Conservation (phyloP, 2,113 vertebrate species). For the Microtus ochrogaster region DNA sequence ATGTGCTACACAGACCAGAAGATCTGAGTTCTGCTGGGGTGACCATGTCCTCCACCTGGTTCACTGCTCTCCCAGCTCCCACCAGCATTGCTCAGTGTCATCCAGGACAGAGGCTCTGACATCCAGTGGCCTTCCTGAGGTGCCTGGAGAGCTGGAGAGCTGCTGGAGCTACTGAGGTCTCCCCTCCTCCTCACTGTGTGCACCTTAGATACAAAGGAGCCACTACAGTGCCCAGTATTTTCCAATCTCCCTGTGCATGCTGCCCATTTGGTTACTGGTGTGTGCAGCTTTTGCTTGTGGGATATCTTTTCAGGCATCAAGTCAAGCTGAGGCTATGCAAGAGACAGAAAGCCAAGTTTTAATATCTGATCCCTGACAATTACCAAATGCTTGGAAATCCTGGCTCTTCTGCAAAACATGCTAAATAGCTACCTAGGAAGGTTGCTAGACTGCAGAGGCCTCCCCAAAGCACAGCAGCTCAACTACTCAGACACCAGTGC, state of each 20-base stretch:
- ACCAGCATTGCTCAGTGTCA: neutral
- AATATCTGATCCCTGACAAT: neutral
- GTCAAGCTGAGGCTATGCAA: neutral
- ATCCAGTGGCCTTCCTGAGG: neutral
- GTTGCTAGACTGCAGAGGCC: neutral
- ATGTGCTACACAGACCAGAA: neutral
- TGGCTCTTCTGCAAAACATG: neutral
- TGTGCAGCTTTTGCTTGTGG: neutral
- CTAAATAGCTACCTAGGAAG: neutral
- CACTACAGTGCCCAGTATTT: neutral
- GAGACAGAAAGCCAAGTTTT: neutral
- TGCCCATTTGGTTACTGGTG: neutral
- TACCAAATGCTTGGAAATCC: neutral
- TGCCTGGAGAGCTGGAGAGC: neutral
- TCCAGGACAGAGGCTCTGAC: neutral
- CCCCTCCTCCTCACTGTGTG: neutral
- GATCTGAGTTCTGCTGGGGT: neutral
- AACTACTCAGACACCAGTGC: neutral
- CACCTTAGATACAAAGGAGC: neutral
- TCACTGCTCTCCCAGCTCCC: neutral
- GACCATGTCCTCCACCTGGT: neutral
- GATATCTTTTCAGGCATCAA: neutral
- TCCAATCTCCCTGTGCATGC: neutral
- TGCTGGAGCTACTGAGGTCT: neutral
- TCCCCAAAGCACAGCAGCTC: neutral